Conservation (phyloP, 35 echinoderm and acorn worm species). For the Diadema setosum region DNA sequence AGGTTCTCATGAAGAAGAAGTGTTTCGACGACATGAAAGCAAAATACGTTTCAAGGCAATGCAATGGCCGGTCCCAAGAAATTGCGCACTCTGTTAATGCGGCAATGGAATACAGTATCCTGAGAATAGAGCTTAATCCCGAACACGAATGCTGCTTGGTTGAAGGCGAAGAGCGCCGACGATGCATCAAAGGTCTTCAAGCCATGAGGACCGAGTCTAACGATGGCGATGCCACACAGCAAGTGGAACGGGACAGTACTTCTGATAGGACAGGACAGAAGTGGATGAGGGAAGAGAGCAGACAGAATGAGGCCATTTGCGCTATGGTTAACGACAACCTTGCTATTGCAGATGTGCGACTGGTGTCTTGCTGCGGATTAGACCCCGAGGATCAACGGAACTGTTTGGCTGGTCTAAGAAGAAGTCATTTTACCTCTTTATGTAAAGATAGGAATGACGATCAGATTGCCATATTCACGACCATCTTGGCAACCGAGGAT, state of each 20-base stretch:
- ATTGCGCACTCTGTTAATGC: neutral
- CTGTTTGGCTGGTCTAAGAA: neutral
- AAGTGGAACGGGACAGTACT: neutral
- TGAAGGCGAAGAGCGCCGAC: neutral
- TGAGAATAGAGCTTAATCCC: neutral
- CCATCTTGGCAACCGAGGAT: neutral
- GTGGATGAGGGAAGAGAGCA: neutral
- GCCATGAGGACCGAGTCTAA: neutral
- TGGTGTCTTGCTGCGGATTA: neutral
- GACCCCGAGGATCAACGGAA: neutral
- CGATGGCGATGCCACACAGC: neutral
- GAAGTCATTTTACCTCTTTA: neutral
- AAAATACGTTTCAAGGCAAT: neutral
- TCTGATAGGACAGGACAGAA: neutral
- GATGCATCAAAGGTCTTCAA: neutral
- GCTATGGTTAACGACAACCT: neutral
- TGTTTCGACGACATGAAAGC: neutral
- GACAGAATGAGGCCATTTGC: slow-evolving; percentile 1
- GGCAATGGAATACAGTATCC: no score
- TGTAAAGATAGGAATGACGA: neutral
- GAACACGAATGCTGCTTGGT: neutral
- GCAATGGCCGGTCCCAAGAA: neutral
- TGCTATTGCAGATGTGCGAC: neutral
- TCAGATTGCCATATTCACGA: neutral
- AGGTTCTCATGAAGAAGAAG: neutral